phyloP scores from a whole-genome alignment of 35 echinoderm and acorn worm species.

The Anneissia japonica region DNA sequence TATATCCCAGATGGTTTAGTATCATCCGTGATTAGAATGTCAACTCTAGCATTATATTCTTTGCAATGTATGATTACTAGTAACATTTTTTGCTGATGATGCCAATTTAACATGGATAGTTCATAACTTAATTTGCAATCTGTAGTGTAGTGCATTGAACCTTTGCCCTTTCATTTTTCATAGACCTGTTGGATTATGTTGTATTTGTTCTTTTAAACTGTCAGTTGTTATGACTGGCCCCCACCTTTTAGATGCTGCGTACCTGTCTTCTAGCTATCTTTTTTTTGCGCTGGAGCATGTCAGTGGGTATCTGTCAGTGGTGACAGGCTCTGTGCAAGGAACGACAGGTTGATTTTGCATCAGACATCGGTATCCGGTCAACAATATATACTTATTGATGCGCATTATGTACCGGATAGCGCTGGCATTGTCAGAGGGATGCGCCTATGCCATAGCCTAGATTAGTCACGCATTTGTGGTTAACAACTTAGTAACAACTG shows the following conservation, averaged over 20 bases:
- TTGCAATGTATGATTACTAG: too few species aligned
- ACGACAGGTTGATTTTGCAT: neutral
- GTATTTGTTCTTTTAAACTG: neutral
- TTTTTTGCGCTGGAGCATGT: neutral
- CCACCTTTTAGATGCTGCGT: neutral
- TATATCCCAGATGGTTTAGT: too few species aligned
- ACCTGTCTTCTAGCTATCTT: neutral
- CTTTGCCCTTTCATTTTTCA: neutral
- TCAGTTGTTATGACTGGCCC: neutral
- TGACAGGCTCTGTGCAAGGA: neutral
- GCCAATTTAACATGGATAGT: too few species aligned
- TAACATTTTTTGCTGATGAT: too few species aligned
- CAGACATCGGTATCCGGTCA: neutral
- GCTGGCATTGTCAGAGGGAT: neutral
- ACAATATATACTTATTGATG: neutral
- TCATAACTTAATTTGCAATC: neutral
- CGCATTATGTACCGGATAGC: neutral
- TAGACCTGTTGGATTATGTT: neutral
- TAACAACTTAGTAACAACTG: neutral
- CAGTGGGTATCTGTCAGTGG: neutral
- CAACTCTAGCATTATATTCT: too few species aligned
- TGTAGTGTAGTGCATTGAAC: neutral
- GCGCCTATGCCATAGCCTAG: neutral
- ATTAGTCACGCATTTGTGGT: neutral
- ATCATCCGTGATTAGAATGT: too few species aligned